Base-by-base conservation (phyloP, 2,888 invertebrate genomes). In the Apeira syringaria region DNA sequence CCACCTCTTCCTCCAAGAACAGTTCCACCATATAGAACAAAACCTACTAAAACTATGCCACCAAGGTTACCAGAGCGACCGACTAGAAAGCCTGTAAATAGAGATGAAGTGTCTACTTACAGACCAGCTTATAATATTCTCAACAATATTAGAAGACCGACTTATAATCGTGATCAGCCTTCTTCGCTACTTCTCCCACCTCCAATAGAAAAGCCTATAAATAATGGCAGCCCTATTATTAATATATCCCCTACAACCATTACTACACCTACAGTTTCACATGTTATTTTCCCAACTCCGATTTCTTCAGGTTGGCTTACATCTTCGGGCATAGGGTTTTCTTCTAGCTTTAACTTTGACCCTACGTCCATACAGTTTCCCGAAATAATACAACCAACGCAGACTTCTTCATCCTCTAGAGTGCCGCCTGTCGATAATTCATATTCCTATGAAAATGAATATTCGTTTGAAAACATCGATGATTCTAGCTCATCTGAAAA, bases 261-360 rank as follows among this genome's bases (percentile, higher is more conserved):
- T n/a, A 61, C 50, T 27, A 40, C 58, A 20, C 56, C 68, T 10
- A 62, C 66, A 20, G 47, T 56, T 36, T 64, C 82, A 12, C 77
- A 75, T 39, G 56, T 89, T 30, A 72, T 89, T 24, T 89, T 89
- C 73, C 88, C 89, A 15, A 82, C 86, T 7, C 74, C 82, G 1
- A 69, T 77, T 17, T 88, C 88, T 24, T 80, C 89, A 18, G 82
- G 87, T 26, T 89, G 89, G 89, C 49, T 87, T 24, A 89, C 88
- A 4, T 88, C 89, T 39, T 81, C 87, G 13, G 79, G 79, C 12
- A 59, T 86, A 35, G 88, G 80, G 29, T 88, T 87, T 50, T 78
- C 87, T 18, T 84, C 88, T 12, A 79, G 77, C 43, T 80, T 85
- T 42, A 80, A 82, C 48, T 86, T 87, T 52, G 73, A 61, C 30